Percentiles rank a stretch among this genome's conserved stretches.
These are phyloP conservation scores for Drosophila repletoides DNA, from an alignment of 1,140 invertebrate genomes.

Conservation along the genomic window DNA sequence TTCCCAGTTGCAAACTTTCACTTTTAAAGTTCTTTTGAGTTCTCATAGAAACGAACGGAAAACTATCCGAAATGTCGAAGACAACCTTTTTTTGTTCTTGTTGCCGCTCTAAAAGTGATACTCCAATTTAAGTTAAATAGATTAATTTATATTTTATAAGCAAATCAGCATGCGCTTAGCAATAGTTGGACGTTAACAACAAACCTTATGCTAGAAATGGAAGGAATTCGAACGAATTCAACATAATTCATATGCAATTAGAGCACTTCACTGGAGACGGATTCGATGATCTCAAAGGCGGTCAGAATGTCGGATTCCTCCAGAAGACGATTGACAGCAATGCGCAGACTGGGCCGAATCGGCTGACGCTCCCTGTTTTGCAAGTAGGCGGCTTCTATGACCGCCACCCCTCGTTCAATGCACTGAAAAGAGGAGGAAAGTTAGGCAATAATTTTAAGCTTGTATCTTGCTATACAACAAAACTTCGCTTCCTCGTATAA, in stretches of 20 bases:
- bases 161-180: not conserved
- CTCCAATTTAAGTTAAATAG: no score
- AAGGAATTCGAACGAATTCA: slow-evolving; percentile 7
- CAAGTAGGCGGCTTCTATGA: slow-evolving; percentile 86
- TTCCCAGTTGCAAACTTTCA: no score
- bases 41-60: no score
- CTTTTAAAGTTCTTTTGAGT: no score
- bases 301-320: slow-evolving; percentile 83
- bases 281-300: slow-evolving; percentile 63
- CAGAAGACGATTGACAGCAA: slow-evolving; percentile 85
- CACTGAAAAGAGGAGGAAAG: slow-evolving; percentile 82
- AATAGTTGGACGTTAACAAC: slow-evolving; percentile 17
- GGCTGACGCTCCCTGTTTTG: slow-evolving; percentile 85
- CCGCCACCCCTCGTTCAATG: slow-evolving; percentile 85
- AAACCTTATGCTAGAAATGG: slow-evolving; percentile 3
- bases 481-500: no score
- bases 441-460: not conserved
- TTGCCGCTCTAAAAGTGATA: no score
- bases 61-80: no score
- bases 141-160: not conserved
- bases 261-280: slow-evolving; percentile 46
- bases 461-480: no score
- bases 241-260: slow-evolving; percentile 18
- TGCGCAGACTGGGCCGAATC: slow-evolving; percentile 86
- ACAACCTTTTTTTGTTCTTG: no score